A percentile compares a stretch with the other conserved stretches of the same genome.
These are phyloP conservation scores for Ecliptopera silaceata DNA, from an alignment of 2,888 invertebrate genomes.

Conservation along the genomic window DNA sequence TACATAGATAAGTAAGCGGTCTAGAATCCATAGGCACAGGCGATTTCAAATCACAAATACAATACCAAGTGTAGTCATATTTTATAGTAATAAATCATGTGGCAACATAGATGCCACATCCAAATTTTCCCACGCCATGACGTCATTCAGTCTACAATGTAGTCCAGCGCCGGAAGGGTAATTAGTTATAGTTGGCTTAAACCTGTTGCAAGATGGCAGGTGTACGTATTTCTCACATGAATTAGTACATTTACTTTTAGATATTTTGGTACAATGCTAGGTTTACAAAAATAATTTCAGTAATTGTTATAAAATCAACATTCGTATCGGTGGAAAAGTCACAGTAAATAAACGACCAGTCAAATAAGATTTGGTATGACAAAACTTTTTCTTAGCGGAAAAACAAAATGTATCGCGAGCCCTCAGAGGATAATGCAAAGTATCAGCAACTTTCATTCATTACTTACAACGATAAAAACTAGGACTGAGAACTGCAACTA, in stretches of 20 bases:
- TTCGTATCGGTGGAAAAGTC: neutral
- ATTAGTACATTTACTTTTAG: neutral
- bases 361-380: neutral
- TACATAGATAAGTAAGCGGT: too few relatives aligned
- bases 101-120: conserved; percentile 9
- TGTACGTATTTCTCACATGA: conserved; percentile 24
- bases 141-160: conserved; percentile 32
- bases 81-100: neutral
- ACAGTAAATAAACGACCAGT: neutral
- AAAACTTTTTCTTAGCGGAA: neutral
- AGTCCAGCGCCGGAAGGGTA: conserved; percentile 47
- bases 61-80: too few relatives aligned
- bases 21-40: too few relatives aligned
- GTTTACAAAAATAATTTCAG: too few relatives aligned
- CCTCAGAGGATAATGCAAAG: conserved; percentile 9
- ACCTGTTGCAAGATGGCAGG: conserved; percentile 43
- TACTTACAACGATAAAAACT: conserved; percentile 37
- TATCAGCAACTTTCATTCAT: conserved; percentile 12
- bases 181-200: conserved; percentile 53
- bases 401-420: neutral
- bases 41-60: too few relatives aligned
- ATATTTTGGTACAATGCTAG: too few relatives aligned
- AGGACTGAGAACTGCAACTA: conserved; percentile 38
- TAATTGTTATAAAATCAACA: too few relatives aligned
- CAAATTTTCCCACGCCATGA: conserved; percentile 11